These are phyloP conservation scores for Drosophila bipectinata DNA, from an alignment of 1,140 invertebrate species.

Conservation along the genomic window DNA sequence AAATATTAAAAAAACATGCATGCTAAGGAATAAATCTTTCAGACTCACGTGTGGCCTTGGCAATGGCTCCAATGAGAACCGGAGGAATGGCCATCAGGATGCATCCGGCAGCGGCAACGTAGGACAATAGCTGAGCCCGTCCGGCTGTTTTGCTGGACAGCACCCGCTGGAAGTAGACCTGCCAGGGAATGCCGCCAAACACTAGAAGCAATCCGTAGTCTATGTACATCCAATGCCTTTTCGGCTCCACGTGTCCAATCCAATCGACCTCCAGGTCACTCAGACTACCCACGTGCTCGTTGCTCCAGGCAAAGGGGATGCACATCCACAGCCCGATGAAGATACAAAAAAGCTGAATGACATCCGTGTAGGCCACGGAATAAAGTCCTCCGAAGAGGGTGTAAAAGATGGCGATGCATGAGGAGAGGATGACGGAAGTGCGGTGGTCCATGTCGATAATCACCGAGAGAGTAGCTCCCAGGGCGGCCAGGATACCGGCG, in stretches of 20 bases:
- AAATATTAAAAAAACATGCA: background rate
- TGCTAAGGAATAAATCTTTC: background rate
- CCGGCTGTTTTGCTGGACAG: slow-evolving; percentile 97
- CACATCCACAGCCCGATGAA: slow-evolving; percentile 99
- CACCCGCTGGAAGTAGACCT: slow-evolving; percentile 99
- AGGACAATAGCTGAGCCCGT: slow-evolving; percentile 97
- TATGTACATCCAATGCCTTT: slow-evolving; percentile 92
- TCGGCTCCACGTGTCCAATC: slow-evolving; percentile 91
- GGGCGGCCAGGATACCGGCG: slow-evolving; percentile 96
- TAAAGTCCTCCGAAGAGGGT: slow-evolving; percentile 99
- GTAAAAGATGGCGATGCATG: slow-evolving; percentile 98
- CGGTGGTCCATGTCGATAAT: slow-evolving; percentile 98
- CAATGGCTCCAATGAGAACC: slow-evolving; percentile 97
- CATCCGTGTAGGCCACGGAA: slow-evolving; percentile 99
- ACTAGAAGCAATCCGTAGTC: slow-evolving; percentile 96
- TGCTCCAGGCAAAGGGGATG: slow-evolving; percentile 97
- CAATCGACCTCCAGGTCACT: slow-evolving; percentile 93
- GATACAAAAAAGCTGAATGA: slow-evolving; percentile 99
- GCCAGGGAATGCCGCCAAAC: slow-evolving; percentile 99
- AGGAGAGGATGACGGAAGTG: slow-evolving; percentile 96
- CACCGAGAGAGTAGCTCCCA: slow-evolving; percentile 97
- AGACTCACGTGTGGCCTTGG: slow-evolving; percentile 94
- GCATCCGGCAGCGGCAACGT: slow-evolving; percentile 97
- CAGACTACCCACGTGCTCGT: slow-evolving; percentile 92
- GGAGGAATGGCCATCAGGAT: slow-evolving; percentile 98